These are phyloP conservation scores for Papilio aristodemus DNA, from an alignment of 1,140 invertebrate species.

Conservation along the genomic window DNA sequence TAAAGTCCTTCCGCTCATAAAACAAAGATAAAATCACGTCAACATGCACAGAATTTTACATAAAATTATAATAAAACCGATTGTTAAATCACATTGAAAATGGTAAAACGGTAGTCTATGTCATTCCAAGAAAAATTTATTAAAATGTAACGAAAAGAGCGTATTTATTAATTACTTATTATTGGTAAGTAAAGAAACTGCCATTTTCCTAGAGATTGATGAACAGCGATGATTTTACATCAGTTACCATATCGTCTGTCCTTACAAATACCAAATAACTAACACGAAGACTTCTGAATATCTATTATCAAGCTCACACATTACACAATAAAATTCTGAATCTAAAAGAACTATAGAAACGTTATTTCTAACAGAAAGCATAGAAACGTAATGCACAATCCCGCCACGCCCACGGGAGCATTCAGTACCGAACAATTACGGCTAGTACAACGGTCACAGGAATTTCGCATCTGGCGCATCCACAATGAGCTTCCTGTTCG, in stretches of 20 bases:
- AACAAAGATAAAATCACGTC: constrained; percentile 28
- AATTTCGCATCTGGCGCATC: constrained; percentile 76
- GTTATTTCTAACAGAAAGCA: constrained; percentile 40
- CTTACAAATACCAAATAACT: background rate
- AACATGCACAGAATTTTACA: constrained; percentile 14
- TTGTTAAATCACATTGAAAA: constrained; percentile 8
- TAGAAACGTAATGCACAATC: constrained; percentile 59
- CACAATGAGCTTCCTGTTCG: constrained; percentile 77
- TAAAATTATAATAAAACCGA: constrained; percentile 5
- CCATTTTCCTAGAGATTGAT: too few relatives aligned
- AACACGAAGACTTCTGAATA: background rate
- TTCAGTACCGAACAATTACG: constrained; percentile 48
- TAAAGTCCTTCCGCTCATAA: constrained; percentile 31
- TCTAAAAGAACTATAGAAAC: constrained; percentile 43
- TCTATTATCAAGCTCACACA: background rate
- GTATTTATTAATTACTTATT: too few relatives aligned
- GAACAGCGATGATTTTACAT: too few relatives aligned
- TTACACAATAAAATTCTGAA: constrained; percentile 35
- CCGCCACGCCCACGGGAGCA: constrained; percentile 70
- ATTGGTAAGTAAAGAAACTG: too few relatives aligned
- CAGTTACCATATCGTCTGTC: too few relatives aligned
- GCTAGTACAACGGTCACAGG: constrained; percentile 49
- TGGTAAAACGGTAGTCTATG: background rate
- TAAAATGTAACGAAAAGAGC: background rate
- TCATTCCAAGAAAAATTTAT: background rate